phyloP scores from a whole-genome alignment of 2,797 vertebrate genomes.

The Danio albolineatus region DNA sequence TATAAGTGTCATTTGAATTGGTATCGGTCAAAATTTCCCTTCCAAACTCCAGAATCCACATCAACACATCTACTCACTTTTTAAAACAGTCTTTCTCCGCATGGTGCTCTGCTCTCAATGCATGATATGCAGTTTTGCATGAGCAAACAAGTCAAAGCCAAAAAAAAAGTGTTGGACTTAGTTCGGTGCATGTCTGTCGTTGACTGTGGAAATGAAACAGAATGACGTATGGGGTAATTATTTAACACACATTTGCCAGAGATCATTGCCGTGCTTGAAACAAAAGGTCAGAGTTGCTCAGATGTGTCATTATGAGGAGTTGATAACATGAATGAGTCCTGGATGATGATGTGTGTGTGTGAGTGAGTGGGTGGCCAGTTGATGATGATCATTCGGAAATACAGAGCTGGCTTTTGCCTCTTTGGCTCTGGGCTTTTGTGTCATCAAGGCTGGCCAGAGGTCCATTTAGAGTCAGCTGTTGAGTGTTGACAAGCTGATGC shows the following conservation, averaged over 20 bases:
- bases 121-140: conserved; percentile 57
- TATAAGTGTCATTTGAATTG: neutral
- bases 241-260: neutral
- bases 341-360: neutral
- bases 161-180: neutral
- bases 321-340: neutral
- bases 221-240: neutral
- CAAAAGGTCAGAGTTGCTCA: conserved; percentile 8
- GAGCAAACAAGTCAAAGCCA: conserved; percentile 2
- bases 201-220: neutral
- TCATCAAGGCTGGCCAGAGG: conserved; percentile 26
- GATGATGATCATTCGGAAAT: neutral
- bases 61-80: neutral
- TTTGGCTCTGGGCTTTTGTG: conserved; percentile 16
- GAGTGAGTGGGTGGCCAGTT: conserved; percentile 2
- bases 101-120: conserved; percentile 38
- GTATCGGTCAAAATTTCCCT: neutral
- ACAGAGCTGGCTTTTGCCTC: conserved; percentile 8
- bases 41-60: neutral
- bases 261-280: neutral
- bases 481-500: neutral
- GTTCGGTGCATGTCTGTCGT: neutral
- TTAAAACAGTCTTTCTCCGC: neutral
- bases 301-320: neutral
- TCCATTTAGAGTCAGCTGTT: neutral